These are phyloP conservation scores for Drosophila murphyi DNA, from an alignment of 1,140 invertebrate genomes.

Conservation along the genomic window DNA sequence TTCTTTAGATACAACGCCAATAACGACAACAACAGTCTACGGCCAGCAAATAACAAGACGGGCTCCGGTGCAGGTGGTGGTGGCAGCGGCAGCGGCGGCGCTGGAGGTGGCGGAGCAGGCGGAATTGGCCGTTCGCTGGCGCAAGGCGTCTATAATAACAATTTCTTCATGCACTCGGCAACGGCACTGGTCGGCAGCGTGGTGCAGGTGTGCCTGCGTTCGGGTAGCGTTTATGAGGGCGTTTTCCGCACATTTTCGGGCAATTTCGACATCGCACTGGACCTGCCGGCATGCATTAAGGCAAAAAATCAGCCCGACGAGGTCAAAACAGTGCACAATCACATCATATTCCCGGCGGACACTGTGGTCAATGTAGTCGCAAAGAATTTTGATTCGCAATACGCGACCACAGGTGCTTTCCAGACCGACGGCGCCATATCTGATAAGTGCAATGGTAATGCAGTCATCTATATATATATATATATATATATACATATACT, in stretches of 20 bases:
- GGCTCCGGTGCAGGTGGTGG: neutral
- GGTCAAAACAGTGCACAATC: constrained; percentile 88
- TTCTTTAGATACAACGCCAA: constrained; percentile 70
- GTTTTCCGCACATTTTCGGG: constrained; percentile 94
- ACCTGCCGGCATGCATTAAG: constrained; percentile 93
- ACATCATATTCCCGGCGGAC: constrained; percentile 93
- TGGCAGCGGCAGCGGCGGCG: constrained; percentile 8
- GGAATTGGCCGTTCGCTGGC: constrained; percentile 85
- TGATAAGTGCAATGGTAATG: constrained; percentile 87
- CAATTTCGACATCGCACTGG: constrained; percentile 92
- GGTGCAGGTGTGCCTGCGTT: constrained; percentile 92
- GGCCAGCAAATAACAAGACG: constrained; percentile 66
- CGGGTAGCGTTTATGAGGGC: constrained; percentile 93
- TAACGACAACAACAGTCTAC: constrained; percentile 71
- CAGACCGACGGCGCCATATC: constrained; percentile 92
- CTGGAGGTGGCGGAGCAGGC: constrained; percentile 65
- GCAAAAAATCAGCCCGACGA: constrained; percentile 86
- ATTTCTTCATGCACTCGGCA: constrained; percentile 93
- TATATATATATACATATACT: neutral
- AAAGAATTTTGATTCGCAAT: constrained; percentile 94
- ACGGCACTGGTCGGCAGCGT: constrained; percentile 92
- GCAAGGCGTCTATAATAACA: constrained; percentile 94
- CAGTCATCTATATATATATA: neutral
- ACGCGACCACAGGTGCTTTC: constrained; percentile 93
- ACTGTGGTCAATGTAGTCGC: constrained; percentile 93